phyloP scores from a whole-genome alignment of 2,888 invertebrate species.

The Poecilobothrus nobilitatus region DNA sequence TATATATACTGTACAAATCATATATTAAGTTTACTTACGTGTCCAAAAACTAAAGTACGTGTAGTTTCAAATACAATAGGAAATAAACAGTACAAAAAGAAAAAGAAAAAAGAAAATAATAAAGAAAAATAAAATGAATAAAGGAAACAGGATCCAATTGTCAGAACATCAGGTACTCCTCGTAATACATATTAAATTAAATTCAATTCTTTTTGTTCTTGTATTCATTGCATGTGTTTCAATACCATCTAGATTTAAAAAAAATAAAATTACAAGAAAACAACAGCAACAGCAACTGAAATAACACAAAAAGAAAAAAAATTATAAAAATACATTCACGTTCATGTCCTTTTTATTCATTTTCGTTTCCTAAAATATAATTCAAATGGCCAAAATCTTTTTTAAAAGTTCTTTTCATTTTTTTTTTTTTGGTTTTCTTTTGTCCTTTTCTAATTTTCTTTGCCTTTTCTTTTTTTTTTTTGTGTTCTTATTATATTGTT shows the following conservation, averaged over 20 bases:
- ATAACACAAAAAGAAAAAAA: not conserved
- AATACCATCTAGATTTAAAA: not conserved
- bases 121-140: not conserved
- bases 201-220: not conserved
- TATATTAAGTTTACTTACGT: too few relatives aligned
- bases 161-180: not conserved
- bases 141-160: not conserved
- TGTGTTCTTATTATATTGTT: not conserved
- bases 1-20: too few relatives aligned
- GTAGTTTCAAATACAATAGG: too few relatives aligned
- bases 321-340: not conserved
- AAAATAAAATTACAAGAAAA: not conserved
- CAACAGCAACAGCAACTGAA: too few relatives aligned
- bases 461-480: not conserved
- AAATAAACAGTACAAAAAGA: not conserved
- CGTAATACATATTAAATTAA: slow-evolving; percentile 3
- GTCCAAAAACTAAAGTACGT: too few relatives aligned
- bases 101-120: not conserved
- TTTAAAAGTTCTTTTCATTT: not conserved
- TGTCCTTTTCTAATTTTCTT: not conserved
- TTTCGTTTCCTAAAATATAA: not conserved
- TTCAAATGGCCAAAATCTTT: not conserved
- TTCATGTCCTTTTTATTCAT: not conserved
- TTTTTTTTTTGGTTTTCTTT: not conserved
- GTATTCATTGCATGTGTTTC: not conserved